Conservation (phyloP, 2,113 vertebrate species). For the Scortum barcoo region DNA sequence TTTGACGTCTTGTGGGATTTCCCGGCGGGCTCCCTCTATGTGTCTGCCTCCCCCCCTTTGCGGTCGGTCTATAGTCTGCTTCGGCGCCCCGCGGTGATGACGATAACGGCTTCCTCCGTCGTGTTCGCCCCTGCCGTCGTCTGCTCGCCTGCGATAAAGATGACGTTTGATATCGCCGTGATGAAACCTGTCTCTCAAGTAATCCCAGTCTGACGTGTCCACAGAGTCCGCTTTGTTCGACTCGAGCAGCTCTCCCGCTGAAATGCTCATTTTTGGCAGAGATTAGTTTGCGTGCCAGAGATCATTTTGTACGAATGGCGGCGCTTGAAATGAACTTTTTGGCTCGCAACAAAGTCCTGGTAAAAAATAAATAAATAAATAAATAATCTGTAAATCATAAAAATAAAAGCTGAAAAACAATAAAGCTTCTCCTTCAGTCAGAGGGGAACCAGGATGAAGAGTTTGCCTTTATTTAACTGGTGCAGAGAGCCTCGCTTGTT, state of each 20-base stretch:
- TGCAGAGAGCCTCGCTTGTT: background rate
- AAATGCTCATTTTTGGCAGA: background rate
- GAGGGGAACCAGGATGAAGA: background rate
- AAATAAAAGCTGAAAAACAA: background rate
- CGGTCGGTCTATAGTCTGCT: constrained; percentile 4
- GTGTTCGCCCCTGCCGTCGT: constrained; percentile 8
- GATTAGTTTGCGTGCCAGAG: constrained; percentile 7
- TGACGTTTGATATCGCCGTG: constrained; percentile 47
- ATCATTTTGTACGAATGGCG: constrained; percentile 14
- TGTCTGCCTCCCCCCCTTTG: constrained; percentile 2
- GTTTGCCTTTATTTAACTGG: no score
- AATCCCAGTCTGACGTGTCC: constrained; percentile 35
- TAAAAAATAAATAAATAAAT: background rate
- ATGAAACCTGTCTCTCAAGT: constrained; percentile 47
- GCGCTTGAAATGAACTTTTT: constrained; percentile 14
- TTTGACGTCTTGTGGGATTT: constrained; percentile 17
- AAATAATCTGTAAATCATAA: constrained; percentile 22
- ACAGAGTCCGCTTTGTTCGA: constrained; percentile 22
- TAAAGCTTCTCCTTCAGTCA: no score
- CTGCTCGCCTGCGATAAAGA: constrained; percentile 49
- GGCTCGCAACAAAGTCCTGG: background rate
- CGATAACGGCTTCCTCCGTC: constrained; percentile 22
- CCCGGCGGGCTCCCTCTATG: constrained; percentile 21
- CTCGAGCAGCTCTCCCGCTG: background rate
- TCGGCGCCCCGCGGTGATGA: background rate